Percentiles rank a stretch among this genome's conserved stretches.
Conservation (phyloP, 2,888 invertebrate genomes). For the Heliconius hortense region DNA sequence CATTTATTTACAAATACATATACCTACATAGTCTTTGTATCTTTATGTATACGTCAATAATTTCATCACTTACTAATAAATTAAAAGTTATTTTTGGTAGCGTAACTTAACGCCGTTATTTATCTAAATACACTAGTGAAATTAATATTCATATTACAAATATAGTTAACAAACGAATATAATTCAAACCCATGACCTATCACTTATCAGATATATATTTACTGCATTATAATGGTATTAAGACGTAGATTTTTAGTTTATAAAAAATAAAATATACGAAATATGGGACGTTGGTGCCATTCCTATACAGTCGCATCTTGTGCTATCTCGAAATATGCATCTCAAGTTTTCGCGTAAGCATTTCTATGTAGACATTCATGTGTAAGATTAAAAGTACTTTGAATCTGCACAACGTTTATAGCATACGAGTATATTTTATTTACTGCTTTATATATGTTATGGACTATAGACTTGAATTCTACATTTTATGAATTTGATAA, state of each 20-base stretch:
- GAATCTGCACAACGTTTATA: conserved; percentile 1
- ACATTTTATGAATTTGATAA: no score
- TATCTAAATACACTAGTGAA: background rate
- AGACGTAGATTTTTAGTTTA: background rate
- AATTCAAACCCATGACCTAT: background rate
- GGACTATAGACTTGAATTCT: no score
- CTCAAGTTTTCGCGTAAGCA: conserved; percentile 23
- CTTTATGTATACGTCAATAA: background rate
- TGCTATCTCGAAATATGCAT: conserved; percentile 19
- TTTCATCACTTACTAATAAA: background rate
- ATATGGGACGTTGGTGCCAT: background rate
- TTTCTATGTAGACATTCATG: conserved; percentile 20
- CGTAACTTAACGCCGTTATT: background rate
- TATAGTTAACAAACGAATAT: no score
- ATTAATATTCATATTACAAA: background rate
- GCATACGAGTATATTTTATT: background rate
- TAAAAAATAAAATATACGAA: conserved; percentile 4
- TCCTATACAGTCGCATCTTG: conserved; percentile 13
- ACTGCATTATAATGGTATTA: background rate
- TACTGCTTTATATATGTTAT: background rate
- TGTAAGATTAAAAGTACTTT: conserved; percentile 22
- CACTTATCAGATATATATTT: background rate
- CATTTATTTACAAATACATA: background rate
- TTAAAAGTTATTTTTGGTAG: background rate
- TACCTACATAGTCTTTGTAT: background rate